Evolutionary conservation across 2,797 vertebrate genomes (phyloP), one percentile per base, ranked within the genome.

Genomic region (Acridotheres tristis): DNA sequence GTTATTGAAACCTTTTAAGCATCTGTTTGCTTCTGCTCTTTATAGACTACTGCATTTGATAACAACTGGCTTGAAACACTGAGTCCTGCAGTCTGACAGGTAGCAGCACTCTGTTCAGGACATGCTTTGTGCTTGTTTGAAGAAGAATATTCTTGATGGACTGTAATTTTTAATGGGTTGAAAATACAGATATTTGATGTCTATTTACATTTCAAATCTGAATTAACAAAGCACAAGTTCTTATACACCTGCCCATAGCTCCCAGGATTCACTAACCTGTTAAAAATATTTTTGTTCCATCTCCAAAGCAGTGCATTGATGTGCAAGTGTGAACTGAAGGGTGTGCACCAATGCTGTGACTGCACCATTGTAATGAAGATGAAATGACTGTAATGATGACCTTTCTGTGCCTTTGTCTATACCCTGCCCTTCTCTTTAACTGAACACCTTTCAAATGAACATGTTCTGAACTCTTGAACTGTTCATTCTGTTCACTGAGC

Each of bases 381-480:
- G 91, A 95, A 97, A 90, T 69, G 95, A 92, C 94, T 97, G 59
- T 77, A 85, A 96, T 97, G 93, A 68, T 97, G 98, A 97, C 98
- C 98, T 98, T 95, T 97, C 97, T 47, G 19, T 97, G 97, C 97
- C 97, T 98, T 98, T 98, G 97, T 98, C 97, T 97, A 21, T 63
- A 84, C 95, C 91, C 75, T 94, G 96, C 96, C 97, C 96, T 97
- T 96, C 97, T 94, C 97, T 97, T 97, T 97, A 97, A 96, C 97
- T 80, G 97, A 97, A 94, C 97, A 97, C 98, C 98, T 98, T 97
- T 96, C 96, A 93, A 93, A 95, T 81, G 81, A 97, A 92, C 96
- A 75, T 38, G 95, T 86, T 97, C 96, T 97, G 97, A 98, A 98
- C 97, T 98, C 98, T 97, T 98, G 98, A 98, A 98, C 97, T 69